These are phyloP conservation scores for Polypterus bichir DNA, from an alignment of 2,113 vertebrate genomes.

Conservation along the genomic window DNA sequence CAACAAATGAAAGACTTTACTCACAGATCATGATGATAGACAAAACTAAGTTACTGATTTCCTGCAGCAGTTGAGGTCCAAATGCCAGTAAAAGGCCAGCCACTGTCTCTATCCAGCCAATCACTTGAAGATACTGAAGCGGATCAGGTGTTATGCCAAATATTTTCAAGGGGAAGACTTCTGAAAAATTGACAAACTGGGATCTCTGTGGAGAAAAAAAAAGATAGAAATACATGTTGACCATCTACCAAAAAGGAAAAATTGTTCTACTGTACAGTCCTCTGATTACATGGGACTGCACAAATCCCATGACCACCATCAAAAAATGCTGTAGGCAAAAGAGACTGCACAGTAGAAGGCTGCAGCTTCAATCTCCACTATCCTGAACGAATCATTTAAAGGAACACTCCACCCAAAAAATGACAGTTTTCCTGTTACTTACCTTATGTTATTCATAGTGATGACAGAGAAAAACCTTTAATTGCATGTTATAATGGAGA, in stretches of 20 bases:
- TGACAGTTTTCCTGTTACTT: no score
- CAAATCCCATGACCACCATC: not conserved
- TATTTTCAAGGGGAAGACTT: conserved; percentile 47
- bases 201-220: conserved; percentile 30
- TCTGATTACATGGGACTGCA: conserved; percentile 2
- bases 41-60: conserved; percentile 55
- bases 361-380: no score
- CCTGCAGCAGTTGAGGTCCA: conserved; percentile 48
- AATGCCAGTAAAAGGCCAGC: conserved; percentile 45
- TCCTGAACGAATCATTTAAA: no score
- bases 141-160: conserved; percentile 43
- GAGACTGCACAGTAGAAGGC: not conserved
- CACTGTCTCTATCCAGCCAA: conserved; percentile 52
- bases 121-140: conserved; percentile 29
- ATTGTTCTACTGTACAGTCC: not conserved
- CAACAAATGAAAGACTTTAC: conserved; percentile 5
- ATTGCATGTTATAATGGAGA: no score
- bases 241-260: not conserved
- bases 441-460: no score
- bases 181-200: conserved; percentile 46
- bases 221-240: not conserved
- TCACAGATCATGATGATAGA: conserved; percentile 58
- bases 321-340: not conserved
- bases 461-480: no score
- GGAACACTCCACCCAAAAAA: no score